These are phyloP conservation scores for Podiceps cristatus DNA, from an alignment of 2,113 vertebrate genomes.

Conservation along the genomic window DNA sequence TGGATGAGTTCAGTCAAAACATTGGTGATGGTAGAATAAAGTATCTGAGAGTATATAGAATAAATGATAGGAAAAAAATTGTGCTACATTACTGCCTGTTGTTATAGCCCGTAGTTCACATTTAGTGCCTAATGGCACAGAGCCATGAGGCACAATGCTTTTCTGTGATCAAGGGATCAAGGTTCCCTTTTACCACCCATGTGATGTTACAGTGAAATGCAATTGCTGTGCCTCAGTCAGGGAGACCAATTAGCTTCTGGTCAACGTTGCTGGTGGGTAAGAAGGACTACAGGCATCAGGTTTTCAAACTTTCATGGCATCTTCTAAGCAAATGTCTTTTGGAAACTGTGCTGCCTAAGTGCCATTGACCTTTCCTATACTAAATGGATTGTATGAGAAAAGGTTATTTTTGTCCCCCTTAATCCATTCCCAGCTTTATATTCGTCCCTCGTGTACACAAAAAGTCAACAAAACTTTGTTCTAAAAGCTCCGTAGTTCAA, in stretches of 20 bases:
- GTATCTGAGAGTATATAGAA: not conserved
- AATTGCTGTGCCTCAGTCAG: not conserved
- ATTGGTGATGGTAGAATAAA: not conserved
- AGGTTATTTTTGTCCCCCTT: not conserved
- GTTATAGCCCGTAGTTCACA: not conserved
- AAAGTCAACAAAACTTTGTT: not conserved
- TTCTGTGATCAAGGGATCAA: not conserved
- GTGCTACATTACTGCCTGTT: not conserved
- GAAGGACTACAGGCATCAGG: not conserved
- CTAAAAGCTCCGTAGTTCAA: not conserved
- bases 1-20: not conserved
- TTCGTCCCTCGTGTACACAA: not conserved
- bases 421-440: not conserved
- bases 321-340: not conserved
- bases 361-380: not conserved
- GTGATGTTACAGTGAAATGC: not conserved
- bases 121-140: not conserved
- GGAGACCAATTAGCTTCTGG: not conserved
- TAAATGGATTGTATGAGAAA: not conserved
- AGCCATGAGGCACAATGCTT: not conserved
- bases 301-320: not conserved
- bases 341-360: not conserved
- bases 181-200: not conserved
- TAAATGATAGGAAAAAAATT: not conserved
- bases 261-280: not conserved